Evolutionary conservation across 2,113 vertebrate genomes (phyloP), one percentile per base, ranked within the genome.

Genomic region (Engraulis encrasicolus): DNA sequence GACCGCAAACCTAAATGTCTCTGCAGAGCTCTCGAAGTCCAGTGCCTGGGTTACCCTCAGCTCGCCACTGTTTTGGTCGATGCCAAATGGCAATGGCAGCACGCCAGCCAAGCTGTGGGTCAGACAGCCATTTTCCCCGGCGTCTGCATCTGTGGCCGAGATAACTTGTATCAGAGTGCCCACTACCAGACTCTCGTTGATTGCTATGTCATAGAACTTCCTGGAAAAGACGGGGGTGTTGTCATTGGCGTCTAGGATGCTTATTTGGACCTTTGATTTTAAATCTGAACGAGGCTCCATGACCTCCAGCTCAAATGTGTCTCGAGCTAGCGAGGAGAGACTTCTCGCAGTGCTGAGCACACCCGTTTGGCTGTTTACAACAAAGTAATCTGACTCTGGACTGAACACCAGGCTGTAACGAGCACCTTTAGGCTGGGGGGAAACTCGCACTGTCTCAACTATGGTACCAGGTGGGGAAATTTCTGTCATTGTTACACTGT

Each of bases 11-110:
- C 92, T 93, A 87, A 98, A 99, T 0, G 89, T 94, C 89, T 99
- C 97, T 34, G 96, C 95, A 49, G 95, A 96, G 2, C 97, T 97
- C 86, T 99, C 98, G 92, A 97, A 99, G 90, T 99, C 98, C 23
- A 99, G 85, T 80, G 97, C 96, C 88, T 94, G 94, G 18, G 95
- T 96, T 82, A 96, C 96, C 89, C 92, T 97, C 86, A 99, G 93
- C 82, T 97, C 90, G 74, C 98, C 98, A 17, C 97, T 97, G 88
- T 96, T 96, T 87, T 96, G 96, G 83, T 99, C 97, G 87, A 99
- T 95, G 78, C 91, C 87, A 89, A 99, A 99, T 0, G 98, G 98
- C 17, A 99, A 88, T 1, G 93, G 86, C 89, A 94, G 95, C 50
- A 97, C 87, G 58, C 96, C 97, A 79, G 94, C 95, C 80, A 99